Percentiles rank a stretch among this genome's conserved stretches.
These are phyloP conservation scores for Enteromius unitaeniatus DNA, from an alignment of 2,797 vertebrate genomes.

Conservation along the genomic window DNA sequence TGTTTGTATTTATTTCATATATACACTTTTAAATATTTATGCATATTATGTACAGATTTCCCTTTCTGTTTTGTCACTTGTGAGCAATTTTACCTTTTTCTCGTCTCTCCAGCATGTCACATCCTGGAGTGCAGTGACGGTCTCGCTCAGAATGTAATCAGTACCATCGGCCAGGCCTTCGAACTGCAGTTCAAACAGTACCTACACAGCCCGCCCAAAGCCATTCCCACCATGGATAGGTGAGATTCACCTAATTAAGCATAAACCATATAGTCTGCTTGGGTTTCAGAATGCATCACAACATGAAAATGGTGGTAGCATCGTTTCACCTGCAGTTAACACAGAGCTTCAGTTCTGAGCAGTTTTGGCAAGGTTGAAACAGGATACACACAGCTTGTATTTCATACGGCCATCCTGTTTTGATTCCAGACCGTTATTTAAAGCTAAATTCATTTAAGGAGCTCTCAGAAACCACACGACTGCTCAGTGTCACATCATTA, in stretches of 20 bases:
- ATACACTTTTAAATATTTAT: neutral
- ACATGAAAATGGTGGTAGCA: neutral
- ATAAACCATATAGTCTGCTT: neutral
- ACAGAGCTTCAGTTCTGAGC: neutral
- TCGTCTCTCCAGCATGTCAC: conserved; percentile 85
- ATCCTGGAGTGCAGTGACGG: conserved; percentile 96
- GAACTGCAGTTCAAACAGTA: conserved; percentile 98
- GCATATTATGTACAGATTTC: neutral
- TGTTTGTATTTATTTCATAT: neutral
- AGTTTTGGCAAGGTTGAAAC: conserved; percentile 46
- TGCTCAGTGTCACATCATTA: conserved; percentile 28
- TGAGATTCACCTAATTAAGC: conserved; percentile 63
- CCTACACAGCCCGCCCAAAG: conserved; percentile 92
- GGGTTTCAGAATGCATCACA: neutral
- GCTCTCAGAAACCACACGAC: conserved; percentile 47
- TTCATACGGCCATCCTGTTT: conserved; percentile 45
- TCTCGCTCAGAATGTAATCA: conserved; percentile 93
- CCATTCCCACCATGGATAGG: conserved; percentile 84
- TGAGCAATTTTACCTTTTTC: neutral
- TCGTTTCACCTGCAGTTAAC: conserved; percentile 1
- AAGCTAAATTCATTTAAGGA: conserved; percentile 47
- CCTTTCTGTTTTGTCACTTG: neutral
- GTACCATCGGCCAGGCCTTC: conserved; percentile 95
- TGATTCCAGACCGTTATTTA: conserved; percentile 37
- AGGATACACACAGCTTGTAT: conserved; percentile 38